A percentile compares a stretch with the other conserved stretches of the same genome.
Evolutionary conservation across 1,140 invertebrate genomes (phyloP).

Genomic region (Venustaconcha ellipsiformis): DNA sequence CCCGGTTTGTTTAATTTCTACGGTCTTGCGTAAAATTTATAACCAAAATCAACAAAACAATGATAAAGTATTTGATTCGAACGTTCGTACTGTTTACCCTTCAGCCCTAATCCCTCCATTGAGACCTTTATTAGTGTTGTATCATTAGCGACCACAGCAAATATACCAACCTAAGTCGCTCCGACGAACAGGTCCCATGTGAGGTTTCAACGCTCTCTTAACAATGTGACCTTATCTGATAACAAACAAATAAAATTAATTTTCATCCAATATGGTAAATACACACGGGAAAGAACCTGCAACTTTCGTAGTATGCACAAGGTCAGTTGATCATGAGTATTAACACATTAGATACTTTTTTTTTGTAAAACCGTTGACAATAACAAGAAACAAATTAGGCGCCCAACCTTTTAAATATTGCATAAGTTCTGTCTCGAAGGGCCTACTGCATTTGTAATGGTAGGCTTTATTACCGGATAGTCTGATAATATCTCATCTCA

Average conservation of each 20-base stretch:
- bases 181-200: conserved; percentile 16
- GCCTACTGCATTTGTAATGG: too few species aligned
- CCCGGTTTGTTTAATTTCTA: conserved; percentile 10
- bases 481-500: too few species aligned
- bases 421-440: too few species aligned
- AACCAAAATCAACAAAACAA: conserved; percentile 26
- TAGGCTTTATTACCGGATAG: too few species aligned
- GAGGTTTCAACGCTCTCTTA: conserved; percentile 15
- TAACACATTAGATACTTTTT: conserved; percentile 17
- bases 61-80: conserved; percentile 22
- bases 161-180: conserved; percentile 29
- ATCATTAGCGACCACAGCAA: conserved; percentile 30
- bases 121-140: conserved; percentile 28
- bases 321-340: conserved; percentile 25
- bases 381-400: conserved; percentile 27
- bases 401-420: conserved; percentile 6
- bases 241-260: conserved; percentile 34
- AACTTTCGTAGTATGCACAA: conserved; percentile 18
- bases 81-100: conserved; percentile 5
- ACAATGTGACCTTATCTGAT: conserved; percentile 19
- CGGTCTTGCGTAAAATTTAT: conserved; percentile 17
- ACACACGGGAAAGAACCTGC: conserved; percentile 17
- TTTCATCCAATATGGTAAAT: conserved; percentile 19
- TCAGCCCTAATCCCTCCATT: conserved; percentile 12
- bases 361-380: conserved; percentile 15